Evolutionary conservation across 2,888 invertebrate genomes (phyloP).

Genomic region (Drymonia ruficornis): DNA sequence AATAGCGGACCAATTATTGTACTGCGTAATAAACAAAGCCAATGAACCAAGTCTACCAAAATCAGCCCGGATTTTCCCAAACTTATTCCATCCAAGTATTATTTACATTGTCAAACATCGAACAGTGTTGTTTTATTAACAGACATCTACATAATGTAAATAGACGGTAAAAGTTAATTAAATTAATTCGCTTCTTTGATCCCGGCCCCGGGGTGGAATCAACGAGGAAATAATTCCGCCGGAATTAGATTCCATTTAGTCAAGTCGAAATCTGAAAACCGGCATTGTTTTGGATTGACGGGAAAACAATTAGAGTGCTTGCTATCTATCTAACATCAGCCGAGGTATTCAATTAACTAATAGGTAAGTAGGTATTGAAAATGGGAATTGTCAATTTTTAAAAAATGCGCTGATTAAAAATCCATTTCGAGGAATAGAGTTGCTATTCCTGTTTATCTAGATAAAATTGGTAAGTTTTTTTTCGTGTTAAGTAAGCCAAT

Average conservation of each 20-base stretch:
- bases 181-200: constrained; percentile 50
- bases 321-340: constrained; percentile 14
- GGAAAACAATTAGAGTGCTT: constrained; percentile 30
- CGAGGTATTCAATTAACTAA: constrained; percentile 15
- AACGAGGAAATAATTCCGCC: constrained; percentile 40
- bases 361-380: too few species aligned
- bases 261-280: constrained; percentile 31
- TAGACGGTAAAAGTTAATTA: constrained; percentile 49
- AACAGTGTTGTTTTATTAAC: constrained; percentile 21
- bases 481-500: too few species aligned
- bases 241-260: constrained; percentile 39
- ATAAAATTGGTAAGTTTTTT: too few species aligned
- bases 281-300: constrained; percentile 31
- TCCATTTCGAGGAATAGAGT: too few species aligned
- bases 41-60: not conserved
- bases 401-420: too few species aligned
- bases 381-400: too few species aligned
- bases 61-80: not conserved
- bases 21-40: too few species aligned
- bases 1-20: too few species aligned
- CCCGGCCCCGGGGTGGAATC: constrained; percentile 34
- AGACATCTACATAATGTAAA: constrained; percentile 24
- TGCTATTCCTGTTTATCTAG: too few species aligned
- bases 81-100: constrained; percentile 3
- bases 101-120: constrained; percentile 16